phyloP scores from a whole-genome alignment of 2,113 vertebrate genomes.

The Alexandromys fortis region DNA sequence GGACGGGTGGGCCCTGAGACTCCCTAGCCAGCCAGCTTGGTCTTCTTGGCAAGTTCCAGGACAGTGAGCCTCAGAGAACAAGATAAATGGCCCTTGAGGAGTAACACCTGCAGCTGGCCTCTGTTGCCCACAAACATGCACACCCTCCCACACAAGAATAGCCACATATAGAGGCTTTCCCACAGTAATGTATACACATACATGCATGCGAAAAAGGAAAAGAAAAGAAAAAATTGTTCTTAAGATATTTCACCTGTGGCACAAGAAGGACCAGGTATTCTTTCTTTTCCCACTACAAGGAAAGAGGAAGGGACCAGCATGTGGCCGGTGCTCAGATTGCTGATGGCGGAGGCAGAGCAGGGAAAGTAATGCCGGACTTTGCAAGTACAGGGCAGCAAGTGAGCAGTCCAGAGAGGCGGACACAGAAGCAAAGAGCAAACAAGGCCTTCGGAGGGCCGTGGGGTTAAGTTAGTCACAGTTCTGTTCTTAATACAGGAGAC shows the following conservation, averaged over 20 bases:
- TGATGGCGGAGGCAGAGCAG: not conserved
- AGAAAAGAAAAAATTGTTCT: not conserved
- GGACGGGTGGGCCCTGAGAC: not conserved
- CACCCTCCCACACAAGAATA: not conserved
- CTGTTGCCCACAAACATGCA: not conserved
- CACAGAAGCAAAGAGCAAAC: not conserved
- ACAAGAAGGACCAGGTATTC: too few species aligned
- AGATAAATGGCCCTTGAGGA: not conserved
- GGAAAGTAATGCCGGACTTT: not conserved
- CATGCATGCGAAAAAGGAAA: not conserved
- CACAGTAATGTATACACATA: not conserved
- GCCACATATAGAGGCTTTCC: not conserved
- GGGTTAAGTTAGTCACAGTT: not conserved
- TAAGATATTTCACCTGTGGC: not conserved
- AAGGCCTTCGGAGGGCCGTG: not conserved
- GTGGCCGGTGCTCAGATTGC: not conserved
- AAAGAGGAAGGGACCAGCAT: too few species aligned
- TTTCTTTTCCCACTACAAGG: not conserved
- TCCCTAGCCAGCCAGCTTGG: not conserved
- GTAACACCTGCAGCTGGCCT: not conserved
- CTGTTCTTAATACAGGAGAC: not conserved
- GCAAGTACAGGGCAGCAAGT: not conserved
- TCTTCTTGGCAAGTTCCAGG: not conserved
- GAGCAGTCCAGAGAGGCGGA: not conserved
- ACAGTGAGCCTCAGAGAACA: not conserved